phyloP scores from a whole-genome alignment of 2,113 vertebrate genomes.

The Phocoena sinus region DNA sequence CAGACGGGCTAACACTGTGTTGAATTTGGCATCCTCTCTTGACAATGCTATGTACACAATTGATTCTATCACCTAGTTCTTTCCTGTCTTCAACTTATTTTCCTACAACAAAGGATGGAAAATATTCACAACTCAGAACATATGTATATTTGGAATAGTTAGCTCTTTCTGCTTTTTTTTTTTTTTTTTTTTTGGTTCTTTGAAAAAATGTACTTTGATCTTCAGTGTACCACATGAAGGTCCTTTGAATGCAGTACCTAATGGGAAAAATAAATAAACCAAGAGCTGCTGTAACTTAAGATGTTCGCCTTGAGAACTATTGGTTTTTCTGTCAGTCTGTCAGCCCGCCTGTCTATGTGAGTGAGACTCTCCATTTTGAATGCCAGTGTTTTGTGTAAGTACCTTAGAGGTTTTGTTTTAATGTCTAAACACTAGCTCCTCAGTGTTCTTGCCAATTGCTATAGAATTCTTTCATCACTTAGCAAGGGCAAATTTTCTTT shows the following conservation, averaged over 20 bases:
- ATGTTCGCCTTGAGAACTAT: background rate
- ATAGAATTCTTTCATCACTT: slow-evolving; percentile 36
- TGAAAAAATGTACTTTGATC: slow-evolving; percentile 60
- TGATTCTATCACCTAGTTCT: slow-evolving; percentile 48
- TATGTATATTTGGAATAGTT: slow-evolving; percentile 56
- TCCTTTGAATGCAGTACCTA: slow-evolving; percentile 47
- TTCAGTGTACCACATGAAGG: background rate
- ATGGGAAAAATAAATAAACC: slow-evolving; percentile 50
- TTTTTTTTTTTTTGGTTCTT: background rate
- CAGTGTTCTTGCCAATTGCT: slow-evolving; percentile 19
- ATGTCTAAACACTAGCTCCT: slow-evolving; percentile 37
- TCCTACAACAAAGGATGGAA: slow-evolving; percentile 49
- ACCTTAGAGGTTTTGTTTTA: slow-evolving; percentile 41
- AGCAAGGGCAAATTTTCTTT: background rate
- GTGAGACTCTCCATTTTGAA: slow-evolving; percentile 27
- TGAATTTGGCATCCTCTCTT: background rate
- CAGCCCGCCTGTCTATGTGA: background rate
- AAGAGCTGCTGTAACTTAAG: slow-evolving; percentile 42
- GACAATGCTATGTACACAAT: slow-evolving; percentile 28
- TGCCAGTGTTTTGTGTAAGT: slow-evolving; percentile 21
- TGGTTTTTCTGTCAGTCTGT: slow-evolving; percentile 18
- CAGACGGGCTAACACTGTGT: background rate
- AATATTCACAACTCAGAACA: slow-evolving; percentile 60
- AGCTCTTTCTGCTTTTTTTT: background rate
- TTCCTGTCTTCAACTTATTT: slow-evolving; percentile 49